A percentile compares a stretch with the other conserved stretches of the same genome.
These are phyloP conservation scores for Crioceris asparagi DNA, from an alignment of 2,888 invertebrate species.

Conservation along the genomic window DNA sequence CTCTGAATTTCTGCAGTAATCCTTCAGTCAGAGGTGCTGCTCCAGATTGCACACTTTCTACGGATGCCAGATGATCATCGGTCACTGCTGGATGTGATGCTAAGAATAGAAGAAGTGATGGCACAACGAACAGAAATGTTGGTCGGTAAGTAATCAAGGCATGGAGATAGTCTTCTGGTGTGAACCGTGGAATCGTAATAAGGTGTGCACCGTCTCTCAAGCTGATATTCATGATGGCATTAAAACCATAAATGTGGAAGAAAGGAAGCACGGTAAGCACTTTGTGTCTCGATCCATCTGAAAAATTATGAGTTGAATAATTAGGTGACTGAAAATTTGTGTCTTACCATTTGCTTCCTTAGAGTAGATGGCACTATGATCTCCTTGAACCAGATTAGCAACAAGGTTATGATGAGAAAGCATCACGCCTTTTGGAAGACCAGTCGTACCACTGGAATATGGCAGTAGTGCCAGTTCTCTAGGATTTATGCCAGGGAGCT, in stretches of 20 bases:
- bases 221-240: constrained; percentile 52
- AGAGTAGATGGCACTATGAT: constrained; percentile 24
- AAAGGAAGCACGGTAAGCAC: constrained; percentile 60
- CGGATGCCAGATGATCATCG: constrained; percentile 52
- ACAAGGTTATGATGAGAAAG: constrained; percentile 58
- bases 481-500: constrained; percentile 39
- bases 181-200: constrained; percentile 62
- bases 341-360: constrained; percentile 22
- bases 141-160: constrained; percentile 51
- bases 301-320: constrained; percentile 6
- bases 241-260: constrained; percentile 71
- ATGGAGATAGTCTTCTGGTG: constrained; percentile 60
- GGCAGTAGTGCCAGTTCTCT: constrained; percentile 48
- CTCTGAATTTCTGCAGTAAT: constrained; percentile 49
- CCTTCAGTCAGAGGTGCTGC: constrained; percentile 63
- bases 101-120: constrained; percentile 65
- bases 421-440: constrained; percentile 71
- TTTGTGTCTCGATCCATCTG: constrained; percentile 43
- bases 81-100: constrained; percentile 60
- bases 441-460: constrained; percentile 68
- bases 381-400: constrained; percentile 34
- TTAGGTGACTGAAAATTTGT: constrained; percentile 1
- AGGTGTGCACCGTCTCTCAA: constrained; percentile 50
- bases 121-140: constrained; percentile 57
- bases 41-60: constrained; percentile 56